Percentiles rank a stretch among this genome's conserved stretches.
These are phyloP conservation scores for Druon quercuslanigerum DNA, from an alignment of 1,140 invertebrate species.

Conservation along the genomic window DNA sequence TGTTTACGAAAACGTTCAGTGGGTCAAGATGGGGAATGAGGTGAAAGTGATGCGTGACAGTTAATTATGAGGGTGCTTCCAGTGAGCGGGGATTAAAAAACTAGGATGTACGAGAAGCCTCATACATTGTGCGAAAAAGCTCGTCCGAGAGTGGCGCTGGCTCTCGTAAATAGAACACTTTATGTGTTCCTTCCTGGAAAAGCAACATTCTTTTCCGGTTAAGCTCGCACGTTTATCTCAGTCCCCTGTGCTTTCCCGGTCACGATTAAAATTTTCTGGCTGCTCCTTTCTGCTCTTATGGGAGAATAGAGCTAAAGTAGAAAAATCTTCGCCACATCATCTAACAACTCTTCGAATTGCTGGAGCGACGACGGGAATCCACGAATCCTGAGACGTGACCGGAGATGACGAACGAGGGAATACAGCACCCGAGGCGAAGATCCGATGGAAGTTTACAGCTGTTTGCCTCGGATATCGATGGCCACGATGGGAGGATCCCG, in stretches of 20 bases:
- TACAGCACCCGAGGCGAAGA: constrained; percentile 14
- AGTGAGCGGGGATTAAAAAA: constrained; percentile 20
- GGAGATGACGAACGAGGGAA: constrained; percentile 19
- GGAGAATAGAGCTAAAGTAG: neutral
- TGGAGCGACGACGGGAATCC: neutral
- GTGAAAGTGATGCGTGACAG: neutral
- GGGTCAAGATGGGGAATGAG: neutral
- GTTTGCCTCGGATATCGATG: constrained; percentile 18
- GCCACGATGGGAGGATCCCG: constrained; percentile 4
- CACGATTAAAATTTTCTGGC: neutral
- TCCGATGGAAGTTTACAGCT: constrained; percentile 19
- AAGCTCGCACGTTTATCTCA: neutral
- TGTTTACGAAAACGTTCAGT: neutral
- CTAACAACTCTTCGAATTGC: neutral
- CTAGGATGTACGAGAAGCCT: constrained; percentile 18
- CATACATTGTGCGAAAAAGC: constrained; percentile 22
- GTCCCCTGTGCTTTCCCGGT: neutral
- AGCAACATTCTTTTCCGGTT: neutral
- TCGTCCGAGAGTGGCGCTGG: constrained; percentile 2
- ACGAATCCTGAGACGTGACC: constrained; percentile 19
- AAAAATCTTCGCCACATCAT: neutral
- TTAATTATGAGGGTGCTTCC: constrained; percentile 13
- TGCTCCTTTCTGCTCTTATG: neutral
- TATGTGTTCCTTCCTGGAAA: constrained; percentile 1
- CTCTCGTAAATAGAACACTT: constrained; percentile 26